Evolutionary conservation across 1,140 invertebrate genomes (phyloP).

Genomic region (Sarcophaga bullata): DNA sequence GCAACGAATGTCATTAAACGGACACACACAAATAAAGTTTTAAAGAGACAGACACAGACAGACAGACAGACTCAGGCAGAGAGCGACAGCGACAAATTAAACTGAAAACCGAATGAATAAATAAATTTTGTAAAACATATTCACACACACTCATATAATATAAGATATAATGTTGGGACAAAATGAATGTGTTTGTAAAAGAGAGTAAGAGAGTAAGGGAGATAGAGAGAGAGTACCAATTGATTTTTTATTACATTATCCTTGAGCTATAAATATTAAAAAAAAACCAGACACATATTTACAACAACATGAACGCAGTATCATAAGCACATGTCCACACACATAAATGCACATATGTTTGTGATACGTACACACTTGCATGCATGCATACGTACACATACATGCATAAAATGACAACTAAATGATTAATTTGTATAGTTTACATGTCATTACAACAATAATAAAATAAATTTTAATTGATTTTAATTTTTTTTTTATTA

Average conservation of each 20-base stretch:
- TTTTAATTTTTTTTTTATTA: conserved; percentile 13
- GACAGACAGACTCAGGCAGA: no score
- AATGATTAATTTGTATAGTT: background rate
- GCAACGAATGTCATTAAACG: no score
- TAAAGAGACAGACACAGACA: no score
- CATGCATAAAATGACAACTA: background rate
- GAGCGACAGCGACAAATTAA: background rate
- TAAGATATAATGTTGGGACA: no score
- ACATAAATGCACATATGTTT: background rate
- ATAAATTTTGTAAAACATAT: background rate
- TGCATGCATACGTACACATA: background rate
- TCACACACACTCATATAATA: background rate
- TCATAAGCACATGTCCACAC: background rate
- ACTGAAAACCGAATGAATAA: conserved; percentile 2
- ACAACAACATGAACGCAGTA: no score
- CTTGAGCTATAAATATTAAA: conserved; percentile 14
- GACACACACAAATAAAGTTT: no score
- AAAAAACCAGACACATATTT: background rate
- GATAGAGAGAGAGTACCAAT: background rate
- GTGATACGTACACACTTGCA: background rate
- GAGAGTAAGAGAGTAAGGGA: no score
- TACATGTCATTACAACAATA: background rate
- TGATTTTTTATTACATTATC: conserved; percentile 6
- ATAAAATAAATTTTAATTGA: background rate
- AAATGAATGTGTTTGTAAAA: no score